Evolutionary conservation across 2,888 invertebrate genomes (phyloP).

Genomic region (Heliconius ethilla): DNA sequence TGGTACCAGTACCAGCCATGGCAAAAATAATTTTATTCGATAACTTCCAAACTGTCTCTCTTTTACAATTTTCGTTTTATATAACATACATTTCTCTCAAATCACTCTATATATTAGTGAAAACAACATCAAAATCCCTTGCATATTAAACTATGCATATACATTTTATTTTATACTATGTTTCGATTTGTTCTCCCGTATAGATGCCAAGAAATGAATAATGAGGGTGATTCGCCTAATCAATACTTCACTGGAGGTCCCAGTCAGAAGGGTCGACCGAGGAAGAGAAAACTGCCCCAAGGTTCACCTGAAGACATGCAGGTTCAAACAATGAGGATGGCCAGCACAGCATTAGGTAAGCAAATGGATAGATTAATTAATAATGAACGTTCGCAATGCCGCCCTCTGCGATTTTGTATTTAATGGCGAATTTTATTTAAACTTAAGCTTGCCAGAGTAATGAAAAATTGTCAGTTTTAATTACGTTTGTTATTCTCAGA

Average conservation of each 20-base stretch:
- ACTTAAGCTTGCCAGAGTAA: conserved; percentile 44
- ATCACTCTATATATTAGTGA: background rate
- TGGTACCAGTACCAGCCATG: too few species aligned
- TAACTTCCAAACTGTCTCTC: too few species aligned
- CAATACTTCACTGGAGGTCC: conserved; percentile 84
- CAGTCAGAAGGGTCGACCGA: conserved; percentile 89
- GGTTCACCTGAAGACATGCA: conserved; percentile 84
- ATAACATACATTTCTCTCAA: too few species aligned
- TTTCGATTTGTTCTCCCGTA: background rate
- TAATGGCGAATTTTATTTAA: conserved; percentile 53
- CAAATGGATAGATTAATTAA: conserved; percentile 32
- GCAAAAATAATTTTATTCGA: too few species aligned
- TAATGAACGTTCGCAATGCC: conserved; percentile 27
- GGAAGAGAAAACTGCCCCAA: conserved; percentile 87
- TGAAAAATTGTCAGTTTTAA: conserved; percentile 48
- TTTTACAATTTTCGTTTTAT: too few species aligned
- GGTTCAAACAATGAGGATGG: conserved; percentile 86
- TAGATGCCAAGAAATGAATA: conserved; percentile 74
- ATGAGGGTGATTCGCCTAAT: conserved; percentile 83
- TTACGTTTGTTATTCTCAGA: conserved; percentile 46
- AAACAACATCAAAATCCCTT: background rate
- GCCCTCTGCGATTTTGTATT: conserved; percentile 44
- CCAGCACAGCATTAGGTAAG: conserved; percentile 86
- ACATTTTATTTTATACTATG: background rate
- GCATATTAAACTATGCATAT: background rate